Evolutionary conservation across 2,888 invertebrate species (phyloP).

Genomic region (Pemphredon lugubris): DNA sequence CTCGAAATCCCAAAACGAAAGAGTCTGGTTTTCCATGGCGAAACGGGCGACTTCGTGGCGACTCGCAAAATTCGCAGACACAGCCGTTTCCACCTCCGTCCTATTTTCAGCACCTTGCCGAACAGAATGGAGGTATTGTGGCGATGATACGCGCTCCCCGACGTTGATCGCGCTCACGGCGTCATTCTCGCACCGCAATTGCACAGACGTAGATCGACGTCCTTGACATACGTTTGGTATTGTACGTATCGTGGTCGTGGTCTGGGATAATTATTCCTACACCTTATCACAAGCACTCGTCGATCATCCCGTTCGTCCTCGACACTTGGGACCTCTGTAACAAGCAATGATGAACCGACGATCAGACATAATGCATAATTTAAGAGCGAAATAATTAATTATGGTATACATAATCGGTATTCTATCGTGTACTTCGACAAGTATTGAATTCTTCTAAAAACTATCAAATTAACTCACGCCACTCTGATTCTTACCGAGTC

Average conservation of each 20-base stretch:
- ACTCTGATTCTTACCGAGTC: no score
- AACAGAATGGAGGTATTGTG: slow-evolving; percentile 20
- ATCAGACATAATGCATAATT: no score
- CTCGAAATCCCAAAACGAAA: no score
- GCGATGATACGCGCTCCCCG: slow-evolving; percentile 26
- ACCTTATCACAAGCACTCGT: slow-evolving; percentile 78
- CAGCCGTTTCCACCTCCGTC: not conserved
- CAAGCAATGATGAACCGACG: slow-evolving; percentile 43
- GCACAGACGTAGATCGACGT: slow-evolving; percentile 74
- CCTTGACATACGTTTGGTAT: slow-evolving; percentile 72
- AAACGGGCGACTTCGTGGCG: slow-evolving; percentile 5
- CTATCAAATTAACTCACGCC: no score
- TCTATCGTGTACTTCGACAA: no score
- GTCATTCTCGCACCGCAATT: slow-evolving; percentile 58
- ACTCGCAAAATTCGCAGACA: slow-evolving; percentile 2
- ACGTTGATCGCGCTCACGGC: slow-evolving; percentile 30
- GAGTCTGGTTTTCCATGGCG: no score
- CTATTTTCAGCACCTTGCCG: slow-evolving; percentile 16
- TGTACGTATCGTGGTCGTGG: slow-evolving; percentile 62
- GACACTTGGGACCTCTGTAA: slow-evolving; percentile 73
- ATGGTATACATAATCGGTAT: no score
- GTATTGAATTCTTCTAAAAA: no score
- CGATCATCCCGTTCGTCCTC: slow-evolving; percentile 72
- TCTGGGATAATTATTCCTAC: slow-evolving; percentile 76
- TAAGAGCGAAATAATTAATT: no score